Percentiles rank a stretch among this genome's conserved stretches.
These are phyloP conservation scores for Zophobas atratus DNA, from an alignment of 1,140 invertebrate species.

Conservation along the genomic window DNA sequence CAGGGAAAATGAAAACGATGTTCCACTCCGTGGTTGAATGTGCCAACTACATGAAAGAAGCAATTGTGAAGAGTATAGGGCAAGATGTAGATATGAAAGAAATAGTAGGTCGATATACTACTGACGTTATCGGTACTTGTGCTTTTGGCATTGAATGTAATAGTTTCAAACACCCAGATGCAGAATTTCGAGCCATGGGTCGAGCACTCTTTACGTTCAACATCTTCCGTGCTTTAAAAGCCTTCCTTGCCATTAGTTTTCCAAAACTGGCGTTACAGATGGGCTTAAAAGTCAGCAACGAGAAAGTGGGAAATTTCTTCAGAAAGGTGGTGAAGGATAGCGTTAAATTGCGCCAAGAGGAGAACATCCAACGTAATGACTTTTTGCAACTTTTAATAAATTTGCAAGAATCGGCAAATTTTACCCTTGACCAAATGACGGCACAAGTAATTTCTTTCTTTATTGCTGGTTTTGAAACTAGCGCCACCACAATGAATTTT, in stretches of 20 bases:
- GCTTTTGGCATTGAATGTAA: conserved; percentile 72
- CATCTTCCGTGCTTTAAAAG: conserved; percentile 41
- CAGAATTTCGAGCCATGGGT: conserved; percentile 24
- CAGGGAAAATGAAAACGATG: conserved; percentile 39
- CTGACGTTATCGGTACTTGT: conserved; percentile 23
- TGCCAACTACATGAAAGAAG: conserved; percentile 15
- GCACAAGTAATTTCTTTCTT: conserved; percentile 77
- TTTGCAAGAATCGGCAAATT: background rate
- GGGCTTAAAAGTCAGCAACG: background rate
- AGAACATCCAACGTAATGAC: conserved; percentile 69
- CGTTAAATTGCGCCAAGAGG: conserved; percentile 68
- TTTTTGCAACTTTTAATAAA: conserved; percentile 73
- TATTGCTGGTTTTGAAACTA: conserved; percentile 72
- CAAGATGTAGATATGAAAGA: conserved; percentile 21
- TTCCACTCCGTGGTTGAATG: conserved; percentile 11
- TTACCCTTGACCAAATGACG: conserved; percentile 61
- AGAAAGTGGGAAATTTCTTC: conserved; percentile 68
- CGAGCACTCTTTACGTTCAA: conserved; percentile 1
- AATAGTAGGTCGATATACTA: conserved; percentile 10
- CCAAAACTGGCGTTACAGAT: conserved; percentile 34
- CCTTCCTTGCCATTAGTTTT: background rate
- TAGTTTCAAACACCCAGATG: conserved; percentile 35
- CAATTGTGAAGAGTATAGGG: background rate
- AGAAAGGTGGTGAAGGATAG: conserved; percentile 67
- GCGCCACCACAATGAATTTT: conserved; percentile 66